phyloP scores from a whole-genome alignment of 2,797 vertebrate species.

The Graptemys geographica region DNA sequence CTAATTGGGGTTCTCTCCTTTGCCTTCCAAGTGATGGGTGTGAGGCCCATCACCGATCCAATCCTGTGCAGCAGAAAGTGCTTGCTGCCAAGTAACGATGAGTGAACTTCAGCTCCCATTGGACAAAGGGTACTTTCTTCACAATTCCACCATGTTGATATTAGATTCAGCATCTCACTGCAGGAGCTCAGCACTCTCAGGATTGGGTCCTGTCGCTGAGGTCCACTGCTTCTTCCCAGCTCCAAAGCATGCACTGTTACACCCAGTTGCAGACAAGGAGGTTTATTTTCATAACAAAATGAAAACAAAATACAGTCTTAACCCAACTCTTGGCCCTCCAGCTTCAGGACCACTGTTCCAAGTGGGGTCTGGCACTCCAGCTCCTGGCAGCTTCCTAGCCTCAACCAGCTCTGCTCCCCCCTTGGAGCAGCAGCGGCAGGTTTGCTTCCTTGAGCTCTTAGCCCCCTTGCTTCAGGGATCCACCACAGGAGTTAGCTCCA shows the following conservation, averaged over 20 bases:
- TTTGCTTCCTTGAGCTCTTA: neutral
- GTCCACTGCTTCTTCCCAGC: too few species aligned
- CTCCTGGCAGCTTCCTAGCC: neutral
- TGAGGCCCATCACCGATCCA: too few species aligned
- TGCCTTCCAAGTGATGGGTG: neutral
- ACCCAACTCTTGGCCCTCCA: neutral
- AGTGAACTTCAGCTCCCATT: neutral
- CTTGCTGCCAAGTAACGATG: slow-evolving; percentile 39
- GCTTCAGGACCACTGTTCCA: neutral
- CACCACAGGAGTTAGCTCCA: neutral
- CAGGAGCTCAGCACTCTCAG: neutral
- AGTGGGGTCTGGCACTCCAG: neutral
- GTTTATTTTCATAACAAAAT: neutral
- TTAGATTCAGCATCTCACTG: neutral
- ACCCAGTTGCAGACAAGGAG: neutral
- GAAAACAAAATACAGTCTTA: neutral
- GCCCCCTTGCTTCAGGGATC: neutral
- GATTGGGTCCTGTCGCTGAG: neutral
- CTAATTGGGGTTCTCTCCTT: neutral
- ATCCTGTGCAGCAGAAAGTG: neutral
- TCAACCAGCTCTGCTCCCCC: neutral
- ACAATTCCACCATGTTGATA: neutral
- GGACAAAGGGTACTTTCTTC: slow-evolving; percentile 8
- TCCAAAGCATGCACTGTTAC: neutral
- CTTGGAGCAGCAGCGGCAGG: neutral